Base-by-base conservation (phyloP, 1,140 invertebrate genomes). In the Cyphomyrmex costatus region DNA sequence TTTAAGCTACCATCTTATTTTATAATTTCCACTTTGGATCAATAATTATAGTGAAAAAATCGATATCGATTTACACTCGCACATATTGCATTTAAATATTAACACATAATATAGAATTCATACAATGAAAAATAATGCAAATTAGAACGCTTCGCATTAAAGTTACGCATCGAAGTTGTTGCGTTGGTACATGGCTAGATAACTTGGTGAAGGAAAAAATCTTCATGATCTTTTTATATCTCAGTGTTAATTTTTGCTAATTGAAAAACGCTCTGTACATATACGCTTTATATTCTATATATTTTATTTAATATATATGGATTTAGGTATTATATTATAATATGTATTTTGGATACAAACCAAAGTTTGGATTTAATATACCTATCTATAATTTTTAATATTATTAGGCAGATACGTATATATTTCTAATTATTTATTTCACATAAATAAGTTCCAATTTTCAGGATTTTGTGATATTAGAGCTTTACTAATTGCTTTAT, bases 111-210 rank as follows among this genome's bases (percentile, higher is more conserved):
- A 10, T 21, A 30, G 1, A 33, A 65, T 49, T 2, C 5, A 19
- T 65, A 63, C 12, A 56, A 77, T 16, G 36, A 27, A 19, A 78
- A 63, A 78, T 78, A 78, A 30, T n/a, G 7, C 27, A 78, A 65
- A 65, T 24, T 78, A 78, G 14, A 65, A 71, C 19, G 78, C 78
- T 80, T 80, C 12, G 78, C 51, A 71, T 71, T 21, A 61, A 82
- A 82, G 8, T 73, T 82, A 21, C 8, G 36, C 24, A 42, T 70
- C 0, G 14, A 46, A 73, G 16, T 74, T 78, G 42, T 49, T 65
- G 27, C 6, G 10, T 30, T 46, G 24, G 27, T 3, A 53, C 56
- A 60, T 74, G 79, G 42, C 21, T 74, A 56, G 56, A 30, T 82
- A 71, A 73, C 2, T 73, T 42, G 79, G 68, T 83, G 68, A 12